phyloP scores from a whole-genome alignment of 1,140 invertebrate species.

The Philotrypesis tridentata region DNA sequence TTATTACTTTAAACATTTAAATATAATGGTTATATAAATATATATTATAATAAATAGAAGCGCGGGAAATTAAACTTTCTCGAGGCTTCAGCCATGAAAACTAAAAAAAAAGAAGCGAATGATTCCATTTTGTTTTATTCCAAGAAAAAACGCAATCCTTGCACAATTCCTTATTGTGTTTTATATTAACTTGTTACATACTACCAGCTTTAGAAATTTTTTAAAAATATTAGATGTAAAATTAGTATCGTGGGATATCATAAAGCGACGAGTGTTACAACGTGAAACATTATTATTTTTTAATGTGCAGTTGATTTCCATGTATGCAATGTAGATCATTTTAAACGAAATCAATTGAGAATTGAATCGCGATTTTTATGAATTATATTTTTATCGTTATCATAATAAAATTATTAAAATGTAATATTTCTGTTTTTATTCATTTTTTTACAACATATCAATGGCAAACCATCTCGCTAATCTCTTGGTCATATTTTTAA shows the following conservation, averaged over 20 bases:
- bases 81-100: constrained; percentile 2
- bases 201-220: not conserved
- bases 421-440: constrained; percentile 18
- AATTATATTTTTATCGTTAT: constrained; percentile 40
- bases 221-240: not conserved
- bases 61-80: not conserved
- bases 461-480: no score
- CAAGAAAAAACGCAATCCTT: constrained; percentile 25
- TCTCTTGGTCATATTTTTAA: no score
- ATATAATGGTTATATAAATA: constrained; percentile 66
- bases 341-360: constrained; percentile 3
- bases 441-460: not conserved
- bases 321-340: not conserved
- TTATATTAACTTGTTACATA: not conserved
- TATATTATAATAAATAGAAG: constrained; percentile 42
- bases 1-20: constrained; percentile 55
- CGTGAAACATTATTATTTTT: constrained; percentile 27
- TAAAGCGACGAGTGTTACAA: constrained; percentile 22
- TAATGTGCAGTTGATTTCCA: constrained; percentile 19
- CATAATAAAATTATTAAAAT: constrained; percentile 43
- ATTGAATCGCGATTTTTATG: constrained; percentile 38
- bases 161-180: constrained; percentile 30
- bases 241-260: constrained; percentile 40
- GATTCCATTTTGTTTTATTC: constrained; percentile 36
- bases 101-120: constrained; percentile 10